Percentiles rank a stretch among this genome's conserved stretches.
Evolutionary conservation across 2,797 vertebrate species (phyloP).

Genomic region (Eulemur coronatus): DNA sequence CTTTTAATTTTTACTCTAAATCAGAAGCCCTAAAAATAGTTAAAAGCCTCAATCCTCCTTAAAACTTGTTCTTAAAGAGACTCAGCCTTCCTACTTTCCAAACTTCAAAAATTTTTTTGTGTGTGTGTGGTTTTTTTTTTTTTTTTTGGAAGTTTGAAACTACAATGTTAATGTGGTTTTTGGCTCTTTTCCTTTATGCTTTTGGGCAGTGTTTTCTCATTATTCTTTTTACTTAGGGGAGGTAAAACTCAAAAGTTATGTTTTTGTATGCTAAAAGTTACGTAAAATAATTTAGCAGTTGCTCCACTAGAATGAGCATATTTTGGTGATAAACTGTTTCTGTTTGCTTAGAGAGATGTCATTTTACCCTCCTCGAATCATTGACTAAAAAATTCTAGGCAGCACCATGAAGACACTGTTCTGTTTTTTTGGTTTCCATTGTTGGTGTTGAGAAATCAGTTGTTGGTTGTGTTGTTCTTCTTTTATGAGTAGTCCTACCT

Average conservation of each 20-base stretch:
- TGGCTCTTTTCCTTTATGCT: neutral
- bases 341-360: neutral
- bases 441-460: neutral
- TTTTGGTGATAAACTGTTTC: neutral
- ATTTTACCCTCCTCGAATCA: neutral
- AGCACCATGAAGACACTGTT: neutral
- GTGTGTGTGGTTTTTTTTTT: neutral
- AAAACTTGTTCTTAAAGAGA: neutral
- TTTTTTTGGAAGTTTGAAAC: neutral
- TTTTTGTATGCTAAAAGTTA: neutral
- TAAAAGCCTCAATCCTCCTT: neutral
- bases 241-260: neutral
- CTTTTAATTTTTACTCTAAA: neutral
- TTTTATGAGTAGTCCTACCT: neutral
- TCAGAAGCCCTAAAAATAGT: neutral
- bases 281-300: neutral
- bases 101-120: neutral
- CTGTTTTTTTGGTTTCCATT: neutral
- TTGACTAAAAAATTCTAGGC: neutral
- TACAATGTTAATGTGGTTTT: neutral
- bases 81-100: neutral
- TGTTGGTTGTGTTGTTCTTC: neutral
- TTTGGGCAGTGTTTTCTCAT: neutral
- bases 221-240: neutral
- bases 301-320: neutral